Conservation (phyloP, 2,888 invertebrate species). For the Argynnis bischoffii region DNA sequence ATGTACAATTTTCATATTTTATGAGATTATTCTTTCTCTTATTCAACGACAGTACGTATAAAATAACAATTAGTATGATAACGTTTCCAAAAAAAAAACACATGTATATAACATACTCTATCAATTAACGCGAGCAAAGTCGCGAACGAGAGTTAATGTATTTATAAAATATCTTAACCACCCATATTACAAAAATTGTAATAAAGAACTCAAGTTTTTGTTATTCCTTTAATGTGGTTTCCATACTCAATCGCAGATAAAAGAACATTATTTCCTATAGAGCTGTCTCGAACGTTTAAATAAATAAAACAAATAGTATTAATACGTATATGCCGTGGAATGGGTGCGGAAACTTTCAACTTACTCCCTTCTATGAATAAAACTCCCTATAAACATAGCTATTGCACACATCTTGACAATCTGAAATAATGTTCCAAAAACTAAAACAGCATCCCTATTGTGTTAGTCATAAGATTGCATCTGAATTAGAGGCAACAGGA, state of each 20-base stretch:
- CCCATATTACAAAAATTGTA: not conserved
- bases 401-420: constrained; percentile 39
- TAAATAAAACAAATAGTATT: constrained; percentile 25
- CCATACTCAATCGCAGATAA: constrained; percentile 3
- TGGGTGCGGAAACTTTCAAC: constrained; percentile 31
- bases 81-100: too few species aligned
- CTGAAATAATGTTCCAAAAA: constrained; percentile 11
- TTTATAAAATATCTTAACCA: not conserved
- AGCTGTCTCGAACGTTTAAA: constrained; percentile 17
- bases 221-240: constrained; percentile 3
- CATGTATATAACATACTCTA: too few species aligned
- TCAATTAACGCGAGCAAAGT: too few species aligned
- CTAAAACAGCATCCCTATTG: constrained; percentile 34
- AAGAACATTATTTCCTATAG: constrained; percentile 17
- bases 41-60: too few species aligned
- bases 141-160: not conserved
- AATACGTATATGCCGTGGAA: constrained; percentile 24
- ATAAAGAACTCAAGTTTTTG: not conserved
- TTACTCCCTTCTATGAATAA: constrained; percentile 45
- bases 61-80: too few species aligned
- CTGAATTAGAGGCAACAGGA: constrained; percentile 33
- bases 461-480: constrained; percentile 34
- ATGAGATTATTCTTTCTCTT: too few species aligned
- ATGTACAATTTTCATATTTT: too few species aligned
- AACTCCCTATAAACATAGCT: constrained; percentile 42